Evolutionary conservation across 2,113 vertebrate genomes (phyloP).

Genomic region (Steatornis caripensis): DNA sequence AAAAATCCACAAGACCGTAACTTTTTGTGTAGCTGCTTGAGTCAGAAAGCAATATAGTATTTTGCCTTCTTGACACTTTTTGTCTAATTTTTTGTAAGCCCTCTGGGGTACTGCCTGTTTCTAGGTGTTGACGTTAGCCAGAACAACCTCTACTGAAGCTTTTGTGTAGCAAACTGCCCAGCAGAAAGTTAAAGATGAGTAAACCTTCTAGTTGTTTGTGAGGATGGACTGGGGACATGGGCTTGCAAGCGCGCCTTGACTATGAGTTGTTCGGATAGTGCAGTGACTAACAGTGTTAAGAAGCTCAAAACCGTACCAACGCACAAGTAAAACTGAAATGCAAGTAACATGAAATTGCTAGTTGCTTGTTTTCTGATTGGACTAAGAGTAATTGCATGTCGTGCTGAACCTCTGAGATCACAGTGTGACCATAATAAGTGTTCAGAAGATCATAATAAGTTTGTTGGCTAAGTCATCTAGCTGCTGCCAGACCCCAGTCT

Average conservation of each 20-base stretch:
- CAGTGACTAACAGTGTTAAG: neutral
- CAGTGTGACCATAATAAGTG: neutral
- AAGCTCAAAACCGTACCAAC: neutral
- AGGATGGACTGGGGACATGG: neutral
- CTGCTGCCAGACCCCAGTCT: neutral
- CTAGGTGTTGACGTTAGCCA: neutral
- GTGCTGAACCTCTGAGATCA: neutral
- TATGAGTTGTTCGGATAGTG: rapidly evolving
- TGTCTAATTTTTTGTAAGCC: neutral
- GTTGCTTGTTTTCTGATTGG: neutral
- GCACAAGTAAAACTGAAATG: neutral
- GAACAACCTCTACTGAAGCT: neutral
- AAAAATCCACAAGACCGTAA: neutral
- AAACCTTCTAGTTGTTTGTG: neutral
- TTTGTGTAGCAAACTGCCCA: neutral
- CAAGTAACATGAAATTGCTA: neutral
- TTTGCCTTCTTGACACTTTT: neutral
- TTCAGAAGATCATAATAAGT: neutral
- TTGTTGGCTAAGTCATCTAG: neutral
- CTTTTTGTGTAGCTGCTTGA: neutral
- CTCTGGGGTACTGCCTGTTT: neutral
- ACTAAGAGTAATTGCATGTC: neutral
- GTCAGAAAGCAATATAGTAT: neutral
- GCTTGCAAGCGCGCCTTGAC: neutral
- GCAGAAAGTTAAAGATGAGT: neutral